Conservation (phyloP, 2,888 invertebrate genomes). For the Stenodema calcarata region DNA sequence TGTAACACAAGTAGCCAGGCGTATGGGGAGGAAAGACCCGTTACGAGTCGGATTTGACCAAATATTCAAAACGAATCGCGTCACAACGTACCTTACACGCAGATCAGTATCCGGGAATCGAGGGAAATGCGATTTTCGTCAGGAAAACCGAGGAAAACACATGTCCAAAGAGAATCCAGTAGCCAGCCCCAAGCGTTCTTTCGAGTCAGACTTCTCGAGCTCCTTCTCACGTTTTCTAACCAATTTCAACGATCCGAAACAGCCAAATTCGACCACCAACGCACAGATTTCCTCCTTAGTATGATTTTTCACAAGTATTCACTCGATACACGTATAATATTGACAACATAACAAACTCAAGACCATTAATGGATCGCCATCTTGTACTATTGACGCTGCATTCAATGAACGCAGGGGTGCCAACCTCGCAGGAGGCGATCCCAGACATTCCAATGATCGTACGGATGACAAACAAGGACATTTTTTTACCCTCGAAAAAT, state of each 20-base stretch:
- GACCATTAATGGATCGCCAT: slow-evolving; percentile 33
- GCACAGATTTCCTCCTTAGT: background rate
- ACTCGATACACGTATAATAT: background rate
- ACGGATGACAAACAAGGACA: background rate
- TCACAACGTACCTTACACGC: background rate
- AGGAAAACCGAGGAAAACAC: slow-evolving; percentile 1
- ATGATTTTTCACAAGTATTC: background rate
- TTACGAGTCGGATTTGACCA: background rate
- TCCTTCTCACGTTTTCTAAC: background rate
- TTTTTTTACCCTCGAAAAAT: background rate
- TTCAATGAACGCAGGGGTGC: slow-evolving; percentile 34
- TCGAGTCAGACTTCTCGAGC: background rate
- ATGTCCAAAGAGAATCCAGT: background rate
- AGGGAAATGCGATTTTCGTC: background rate
- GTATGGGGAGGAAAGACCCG: background rate
- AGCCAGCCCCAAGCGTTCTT: slow-evolving; percentile 8
- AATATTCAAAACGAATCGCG: background rate
- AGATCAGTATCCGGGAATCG: background rate
- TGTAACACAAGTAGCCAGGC: slow-evolving; percentile 42
- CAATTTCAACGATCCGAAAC: background rate
- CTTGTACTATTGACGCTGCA: slow-evolving; percentile 31
- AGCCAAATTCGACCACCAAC: background rate
- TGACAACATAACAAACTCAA: slow-evolving; percentile 22
- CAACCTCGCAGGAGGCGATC: background rate
- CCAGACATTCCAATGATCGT: background rate